Conservation (phyloP, 2,888 invertebrate genomes). For the Meandrusa payeni region DNA sequence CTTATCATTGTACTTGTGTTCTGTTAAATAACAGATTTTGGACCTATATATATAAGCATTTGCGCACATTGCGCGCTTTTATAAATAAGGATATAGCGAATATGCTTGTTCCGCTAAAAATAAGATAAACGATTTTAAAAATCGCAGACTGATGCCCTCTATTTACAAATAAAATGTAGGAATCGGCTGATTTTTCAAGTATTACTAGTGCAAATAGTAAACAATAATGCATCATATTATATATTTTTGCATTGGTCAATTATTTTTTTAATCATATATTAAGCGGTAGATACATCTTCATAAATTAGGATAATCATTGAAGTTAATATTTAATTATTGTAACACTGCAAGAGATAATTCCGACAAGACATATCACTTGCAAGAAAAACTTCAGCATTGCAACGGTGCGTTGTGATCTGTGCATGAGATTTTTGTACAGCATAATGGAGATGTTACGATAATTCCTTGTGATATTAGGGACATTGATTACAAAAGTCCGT, state of each 20-base stretch:
- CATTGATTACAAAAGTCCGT: constrained; percentile 39
- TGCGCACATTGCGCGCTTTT: too few species aligned
- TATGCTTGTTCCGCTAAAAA: constrained; percentile 14
- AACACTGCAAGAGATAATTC: constrained; percentile 12
- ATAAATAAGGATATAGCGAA: too few species aligned
- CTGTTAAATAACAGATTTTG: too few species aligned
- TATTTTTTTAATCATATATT: constrained; percentile 24
- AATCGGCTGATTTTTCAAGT: constrained; percentile 23
- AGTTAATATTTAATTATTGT: constrained; percentile 20
- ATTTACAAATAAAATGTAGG: constrained; percentile 28
- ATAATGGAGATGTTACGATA: constrained; percentile 61
- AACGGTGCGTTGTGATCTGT: constrained; percentile 31
- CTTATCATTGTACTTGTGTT: too few species aligned
- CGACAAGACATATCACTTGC: constrained; percentile 58
- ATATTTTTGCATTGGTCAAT: constrained; percentile 23
- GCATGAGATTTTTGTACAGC: constrained; percentile 43
- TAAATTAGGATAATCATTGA: constrained; percentile 17
- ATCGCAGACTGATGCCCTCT: constrained; percentile 39
- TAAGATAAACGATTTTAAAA: constrained; percentile 21
- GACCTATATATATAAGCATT: too few species aligned
- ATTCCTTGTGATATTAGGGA: constrained; percentile 73
- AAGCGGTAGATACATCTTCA: background rate
- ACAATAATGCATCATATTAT: constrained; percentile 16
- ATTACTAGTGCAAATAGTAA: constrained; percentile 24
- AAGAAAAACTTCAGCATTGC: constrained; percentile 54